phyloP scores from a whole-genome alignment of 2,888 invertebrate species.

The Ichneumon xanthorius region DNA sequence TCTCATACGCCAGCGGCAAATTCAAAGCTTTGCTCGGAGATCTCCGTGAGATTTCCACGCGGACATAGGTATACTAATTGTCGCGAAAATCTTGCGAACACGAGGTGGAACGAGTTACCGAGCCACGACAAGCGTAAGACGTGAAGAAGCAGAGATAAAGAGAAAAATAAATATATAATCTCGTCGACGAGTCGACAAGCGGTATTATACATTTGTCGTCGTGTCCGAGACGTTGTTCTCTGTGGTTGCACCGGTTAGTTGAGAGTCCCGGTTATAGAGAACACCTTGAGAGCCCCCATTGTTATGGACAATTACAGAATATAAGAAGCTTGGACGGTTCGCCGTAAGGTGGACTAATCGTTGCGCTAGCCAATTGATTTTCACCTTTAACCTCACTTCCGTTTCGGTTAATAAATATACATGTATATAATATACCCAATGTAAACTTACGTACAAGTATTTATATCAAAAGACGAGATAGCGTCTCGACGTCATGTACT shows the following conservation, averaged over 20 bases:
- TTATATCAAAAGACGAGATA: not conserved
- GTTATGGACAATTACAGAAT: slow-evolving; percentile 56
- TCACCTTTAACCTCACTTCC: slow-evolving; percentile 32
- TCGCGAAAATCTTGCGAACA: slow-evolving; percentile 20
- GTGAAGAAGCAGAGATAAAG: not conserved
- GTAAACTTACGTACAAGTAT: not conserved
- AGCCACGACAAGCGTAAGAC: not conserved
- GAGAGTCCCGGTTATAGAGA: slow-evolving; percentile 2
- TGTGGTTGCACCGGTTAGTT: slow-evolving; percentile 10
- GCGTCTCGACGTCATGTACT: no score
- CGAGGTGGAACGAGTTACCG: slow-evolving; percentile 22
- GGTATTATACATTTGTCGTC: slow-evolving; percentile 1
- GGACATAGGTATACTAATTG: slow-evolving; percentile 4
- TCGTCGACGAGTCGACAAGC: not conserved
- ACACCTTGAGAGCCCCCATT: slow-evolving; percentile 7
- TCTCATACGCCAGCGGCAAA: slow-evolving; percentile 4
- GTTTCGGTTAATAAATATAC: slow-evolving; percentile 11
- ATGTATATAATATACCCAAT: not conserved
- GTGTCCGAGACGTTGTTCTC: not conserved
- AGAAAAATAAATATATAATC: slow-evolving; percentile 15
- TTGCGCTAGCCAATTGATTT: slow-evolving; percentile 24
- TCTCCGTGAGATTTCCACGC: slow-evolving; percentile 8
- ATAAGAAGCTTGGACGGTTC: slow-evolving; percentile 13
- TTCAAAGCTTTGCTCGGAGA: slow-evolving; percentile 21
- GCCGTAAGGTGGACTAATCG: not conserved